Evolutionary conservation across 1,140 invertebrate species (phyloP), one percentile per base, ranked within the genome.

Genomic region (Pachyrhynchus sulphureomaculatus): DNA sequence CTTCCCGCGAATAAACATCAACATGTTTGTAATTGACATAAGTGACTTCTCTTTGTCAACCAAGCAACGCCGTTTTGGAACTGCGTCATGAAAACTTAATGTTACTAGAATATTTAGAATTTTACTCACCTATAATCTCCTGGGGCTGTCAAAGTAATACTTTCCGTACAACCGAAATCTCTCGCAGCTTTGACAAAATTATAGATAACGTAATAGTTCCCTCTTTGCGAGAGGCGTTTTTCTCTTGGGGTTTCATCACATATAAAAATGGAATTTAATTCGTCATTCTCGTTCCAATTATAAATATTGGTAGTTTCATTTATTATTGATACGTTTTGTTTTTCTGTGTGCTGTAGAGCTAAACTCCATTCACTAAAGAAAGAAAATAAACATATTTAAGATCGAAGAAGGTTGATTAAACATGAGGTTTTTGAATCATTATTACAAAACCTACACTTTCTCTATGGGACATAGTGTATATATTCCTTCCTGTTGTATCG

Each of bases 201-300:
- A 74, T 91, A 88, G 6, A 95, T 78, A 37, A 93, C 88, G 87
- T 90, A 92, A 72, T 87, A 93, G 63, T 91, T 86, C 4, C 91
- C 91, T 5, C 90, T 82, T 68, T 92, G 89, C 10, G 36, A 29
- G 15, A 54, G 13, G 5, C 26, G 83, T 76, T 13, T 45, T n/a
- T 33, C 18, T 10, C 36, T 47, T 34, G 45, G 47, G 39, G n/a
- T 47, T 47, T 32, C 47, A 54, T 54, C 52, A 42, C 52, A 54
- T 6, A 8, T n/a, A 42, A 54, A 54, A n/a, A 26, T 9, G 9
- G 52, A 54, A 3, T 8, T 54, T 36, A 54, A 15, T 20, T 29
- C 52, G 5, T 9, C 4, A 15, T 41, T 18, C 3, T 54, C 52
- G 20, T 54, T n/a, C 15, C 18, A 34, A 9, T 34, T 34, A n/a